Conservation (phyloP, 92 coral and sea anemone species). For the Micromussa lordhowensis region DNA sequence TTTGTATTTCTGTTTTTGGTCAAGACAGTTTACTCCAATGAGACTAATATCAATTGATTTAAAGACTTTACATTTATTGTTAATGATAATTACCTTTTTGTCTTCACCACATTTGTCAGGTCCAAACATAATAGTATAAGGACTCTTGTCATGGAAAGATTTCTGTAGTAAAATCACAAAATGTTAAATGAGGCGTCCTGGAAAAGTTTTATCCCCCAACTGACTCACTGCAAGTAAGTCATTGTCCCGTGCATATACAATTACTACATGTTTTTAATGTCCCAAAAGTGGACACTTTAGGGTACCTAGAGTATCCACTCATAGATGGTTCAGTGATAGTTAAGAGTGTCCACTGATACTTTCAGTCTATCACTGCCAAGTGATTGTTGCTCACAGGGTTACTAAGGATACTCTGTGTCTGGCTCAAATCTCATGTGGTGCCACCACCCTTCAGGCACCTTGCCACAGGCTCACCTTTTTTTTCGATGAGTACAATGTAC, state of each 20-base stretch:
- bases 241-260: too few relatives aligned
- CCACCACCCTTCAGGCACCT: background rate
- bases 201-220: background rate
- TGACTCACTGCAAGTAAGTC: too few relatives aligned
- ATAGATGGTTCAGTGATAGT: too few relatives aligned
- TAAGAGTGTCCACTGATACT: too few relatives aligned
- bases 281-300: too few relatives aligned
- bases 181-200: background rate
- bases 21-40: too few relatives aligned
- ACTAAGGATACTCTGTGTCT: background rate
- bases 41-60: too few relatives aligned
- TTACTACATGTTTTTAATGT: too few relatives aligned
- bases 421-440: background rate
- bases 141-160: constrained; percentile 85
- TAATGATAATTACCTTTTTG: constrained; percentile 70
- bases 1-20: too few relatives aligned
- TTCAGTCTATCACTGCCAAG: background rate
- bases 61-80: too few relatives aligned
- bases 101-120: constrained; percentile 99
- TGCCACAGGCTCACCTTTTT: background rate
- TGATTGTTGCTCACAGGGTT: background rate
- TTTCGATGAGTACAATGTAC: background rate
- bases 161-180: constrained; percentile 53
- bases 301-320: too few relatives aligned
- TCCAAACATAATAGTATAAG: constrained; percentile 98